phyloP scores from a whole-genome alignment of 2,797 vertebrate species.

The Fringilla coelebs region DNA sequence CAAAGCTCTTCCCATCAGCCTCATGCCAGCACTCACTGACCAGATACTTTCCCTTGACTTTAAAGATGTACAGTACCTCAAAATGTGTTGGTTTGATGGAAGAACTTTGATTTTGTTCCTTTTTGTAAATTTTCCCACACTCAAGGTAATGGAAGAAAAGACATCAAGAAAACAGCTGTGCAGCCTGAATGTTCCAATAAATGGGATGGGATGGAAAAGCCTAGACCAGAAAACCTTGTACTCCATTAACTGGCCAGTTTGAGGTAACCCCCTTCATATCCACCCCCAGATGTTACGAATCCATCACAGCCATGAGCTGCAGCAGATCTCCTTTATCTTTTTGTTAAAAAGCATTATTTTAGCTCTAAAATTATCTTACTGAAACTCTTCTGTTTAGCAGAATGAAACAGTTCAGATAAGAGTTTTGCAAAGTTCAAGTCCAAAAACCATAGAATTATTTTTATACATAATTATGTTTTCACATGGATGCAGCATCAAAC shows the following conservation, averaged over 20 bases:
- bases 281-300: not conserved
- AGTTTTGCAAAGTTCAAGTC: not conserved
- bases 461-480: not conserved
- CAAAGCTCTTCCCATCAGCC: not conserved
- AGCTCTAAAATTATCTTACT: not conserved
- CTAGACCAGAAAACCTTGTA: not conserved
- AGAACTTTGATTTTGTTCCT: not conserved
- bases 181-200: not conserved
- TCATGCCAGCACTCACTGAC: not conserved
- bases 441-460: not conserved
- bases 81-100: not conserved
- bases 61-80: not conserved
- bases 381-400: not conserved
- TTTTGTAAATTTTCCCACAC: not conserved
- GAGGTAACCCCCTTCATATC: not conserved
- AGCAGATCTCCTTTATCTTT: not conserved
- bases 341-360: not conserved
- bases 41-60: not conserved
- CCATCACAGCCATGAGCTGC: not conserved
- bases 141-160: not conserved
- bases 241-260: not conserved
- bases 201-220: not conserved
- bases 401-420: not conserved
- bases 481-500: not conserved
- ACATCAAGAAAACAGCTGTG: not conserved